Percentiles rank a stretch among this genome's conserved stretches.
These are phyloP conservation scores for Bombus picipes DNA, from an alignment of 1,140 invertebrate species.

Conservation along the genomic window DNA sequence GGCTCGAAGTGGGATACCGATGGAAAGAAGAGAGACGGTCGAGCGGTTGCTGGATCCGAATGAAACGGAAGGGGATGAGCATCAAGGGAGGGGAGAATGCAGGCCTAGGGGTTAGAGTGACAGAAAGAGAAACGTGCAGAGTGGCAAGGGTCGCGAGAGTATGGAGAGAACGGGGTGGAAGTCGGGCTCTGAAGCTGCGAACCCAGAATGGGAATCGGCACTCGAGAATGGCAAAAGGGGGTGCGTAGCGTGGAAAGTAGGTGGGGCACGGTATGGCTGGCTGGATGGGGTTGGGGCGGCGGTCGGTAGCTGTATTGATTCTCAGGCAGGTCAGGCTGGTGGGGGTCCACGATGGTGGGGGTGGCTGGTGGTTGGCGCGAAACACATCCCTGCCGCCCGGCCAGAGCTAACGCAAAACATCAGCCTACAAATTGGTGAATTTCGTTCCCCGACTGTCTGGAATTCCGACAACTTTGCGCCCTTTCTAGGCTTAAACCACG, in stretches of 20 bases:
- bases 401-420: slow-evolving; percentile 64
- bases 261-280: slow-evolving; percentile 56
- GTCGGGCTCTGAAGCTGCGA: slow-evolving; percentile 58
- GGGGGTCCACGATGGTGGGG: slow-evolving; percentile 52
- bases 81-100: slow-evolving; percentile 31
- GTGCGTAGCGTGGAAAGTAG: slow-evolving; percentile 69
- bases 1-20: background rate
- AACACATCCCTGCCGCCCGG: slow-evolving; percentile 76
- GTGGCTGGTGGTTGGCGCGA: slow-evolving; percentile 63
- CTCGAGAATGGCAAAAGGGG: slow-evolving; percentile 67
- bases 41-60: background rate
- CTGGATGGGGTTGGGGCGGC: slow-evolving; percentile 72
- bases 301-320: slow-evolving; percentile 81
- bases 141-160: slow-evolving; percentile 9
- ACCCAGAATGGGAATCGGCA: slow-evolving; percentile 71
- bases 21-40: background rate
- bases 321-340: slow-evolving; percentile 72
- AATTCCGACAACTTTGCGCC: slow-evolving; percentile 47
- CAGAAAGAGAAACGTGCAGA: slow-evolving; percentile 47
- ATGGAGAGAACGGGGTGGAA: slow-evolving; percentile 6
- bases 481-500: too few relatives aligned
- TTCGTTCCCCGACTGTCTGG: slow-evolving; percentile 43
- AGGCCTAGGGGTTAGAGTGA: slow-evolving; percentile 55
- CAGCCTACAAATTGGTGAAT: slow-evolving; percentile 64
- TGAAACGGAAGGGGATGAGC: slow-evolving; percentile 36